These are phyloP conservation scores for Mesorhabditis sp. DNA, from an alignment of 2,888 invertebrate species.

Conservation along the genomic window DNA sequence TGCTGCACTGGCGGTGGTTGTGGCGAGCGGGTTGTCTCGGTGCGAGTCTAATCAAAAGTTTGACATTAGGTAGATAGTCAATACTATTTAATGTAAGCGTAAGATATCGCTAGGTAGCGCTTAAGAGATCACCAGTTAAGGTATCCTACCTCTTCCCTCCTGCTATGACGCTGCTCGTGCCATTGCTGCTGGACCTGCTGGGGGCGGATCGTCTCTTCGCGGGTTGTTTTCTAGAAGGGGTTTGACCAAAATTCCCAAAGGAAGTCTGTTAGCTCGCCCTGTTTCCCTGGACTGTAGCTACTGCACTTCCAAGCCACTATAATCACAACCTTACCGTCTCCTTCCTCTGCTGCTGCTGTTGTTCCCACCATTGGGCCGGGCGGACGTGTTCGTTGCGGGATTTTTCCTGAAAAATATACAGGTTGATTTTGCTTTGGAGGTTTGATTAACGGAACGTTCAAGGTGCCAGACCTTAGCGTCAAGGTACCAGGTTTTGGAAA, in stretches of 20 bases:
- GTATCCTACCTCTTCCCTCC: not conserved
- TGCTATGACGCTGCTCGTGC: not conserved
- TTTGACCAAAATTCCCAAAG: too few relatives aligned
- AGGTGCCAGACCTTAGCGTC: too few relatives aligned
- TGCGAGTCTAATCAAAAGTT: not conserved
- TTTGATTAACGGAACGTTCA: too few relatives aligned
- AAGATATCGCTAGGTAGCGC: too few relatives aligned
- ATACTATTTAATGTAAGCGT: too few relatives aligned
- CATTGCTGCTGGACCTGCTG: conserved; percentile 6
- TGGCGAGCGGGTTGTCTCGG: not conserved
- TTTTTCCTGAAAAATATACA: not conserved
- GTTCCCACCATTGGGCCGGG: not conserved
- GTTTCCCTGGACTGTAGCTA: too few relatives aligned
- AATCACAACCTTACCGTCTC: too few relatives aligned
- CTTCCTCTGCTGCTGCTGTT: conserved; percentile 1
- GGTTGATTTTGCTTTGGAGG: not conserved
- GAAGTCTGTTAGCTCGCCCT: too few relatives aligned
- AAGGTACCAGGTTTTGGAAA: too few relatives aligned
- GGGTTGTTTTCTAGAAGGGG: not conserved
- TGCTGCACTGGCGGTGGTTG: not conserved
- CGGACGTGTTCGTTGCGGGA: not conserved
- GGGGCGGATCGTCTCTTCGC: not conserved
- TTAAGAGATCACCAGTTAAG: too few relatives aligned
- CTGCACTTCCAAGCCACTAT: too few relatives aligned
- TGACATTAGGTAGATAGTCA: not conserved